Percentiles rank a stretch among this genome's conserved stretches.
These are phyloP conservation scores for Drosophila kokeensis DNA, from an alignment of 2,888 invertebrate species.

Conservation along the genomic window DNA sequence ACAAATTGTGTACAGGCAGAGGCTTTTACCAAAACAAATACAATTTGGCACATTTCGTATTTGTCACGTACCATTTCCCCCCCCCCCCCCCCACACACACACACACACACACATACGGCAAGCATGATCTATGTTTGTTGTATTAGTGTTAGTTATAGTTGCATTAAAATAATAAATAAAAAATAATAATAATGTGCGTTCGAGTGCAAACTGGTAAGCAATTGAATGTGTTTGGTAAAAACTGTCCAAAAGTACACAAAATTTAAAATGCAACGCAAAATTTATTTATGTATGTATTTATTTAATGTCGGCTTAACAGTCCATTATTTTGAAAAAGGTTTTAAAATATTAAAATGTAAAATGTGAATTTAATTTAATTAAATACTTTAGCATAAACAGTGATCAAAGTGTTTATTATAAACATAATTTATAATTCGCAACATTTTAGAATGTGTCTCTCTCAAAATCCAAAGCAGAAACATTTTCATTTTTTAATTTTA, in stretches of 20 bases:
- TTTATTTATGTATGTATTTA: not conserved
- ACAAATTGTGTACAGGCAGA: not conserved
- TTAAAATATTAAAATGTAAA: not conserved
- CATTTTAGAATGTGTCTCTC: not conserved
- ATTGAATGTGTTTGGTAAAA: not conserved
- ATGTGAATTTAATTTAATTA: too few relatives aligned
- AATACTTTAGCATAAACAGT: too few relatives aligned
- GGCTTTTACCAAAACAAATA: constrained; percentile 32
- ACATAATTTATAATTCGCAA: not conserved
- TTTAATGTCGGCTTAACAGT: not conserved
- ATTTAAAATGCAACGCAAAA: not conserved
- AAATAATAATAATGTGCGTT: not conserved
- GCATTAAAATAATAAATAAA: constrained; percentile 5
- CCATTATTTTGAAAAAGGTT: not conserved
- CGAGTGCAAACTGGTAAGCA: not conserved
- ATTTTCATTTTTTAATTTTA: too few relatives aligned
- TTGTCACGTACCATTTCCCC: not conserved
- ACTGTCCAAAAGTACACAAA: not conserved
- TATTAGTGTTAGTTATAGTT: constrained; percentile 12
- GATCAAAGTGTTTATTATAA: not conserved
- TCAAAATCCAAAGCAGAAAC: not conserved
- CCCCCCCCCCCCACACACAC: too few relatives aligned
- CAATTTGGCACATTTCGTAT: constrained; percentile 4
- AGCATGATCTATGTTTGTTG: not conserved
- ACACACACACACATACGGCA: too few relatives aligned